phyloP scores from a whole-genome alignment of 2,113 vertebrate species.

The Todiramphus saurophagus region DNA sequence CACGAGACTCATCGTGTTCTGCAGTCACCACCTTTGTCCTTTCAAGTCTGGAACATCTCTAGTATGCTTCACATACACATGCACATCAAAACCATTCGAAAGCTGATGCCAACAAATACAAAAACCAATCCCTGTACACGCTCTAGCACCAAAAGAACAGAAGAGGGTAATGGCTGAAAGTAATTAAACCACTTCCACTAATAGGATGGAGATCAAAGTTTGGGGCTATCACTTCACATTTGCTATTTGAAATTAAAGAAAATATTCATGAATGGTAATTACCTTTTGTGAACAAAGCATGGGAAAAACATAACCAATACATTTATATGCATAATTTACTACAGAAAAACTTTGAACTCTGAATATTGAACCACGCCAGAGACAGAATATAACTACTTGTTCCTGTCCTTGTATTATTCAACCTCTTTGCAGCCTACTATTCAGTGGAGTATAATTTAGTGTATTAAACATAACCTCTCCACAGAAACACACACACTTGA shows the following conservation, averaged over 20 bases:
- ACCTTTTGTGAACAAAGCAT: constrained; percentile 37
- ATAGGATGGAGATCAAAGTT: constrained; percentile 49
- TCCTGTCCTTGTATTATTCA: background rate
- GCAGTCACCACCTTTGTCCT: background rate
- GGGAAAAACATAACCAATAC: constrained; percentile 12
- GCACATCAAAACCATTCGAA: constrained; percentile 3
- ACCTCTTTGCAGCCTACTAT: background rate
- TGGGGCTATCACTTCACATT: background rate
- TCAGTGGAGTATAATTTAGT: background rate
- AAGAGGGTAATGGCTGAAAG: background rate
- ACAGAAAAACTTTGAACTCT: constrained; percentile 35
- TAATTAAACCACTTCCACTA: constrained; percentile 2
- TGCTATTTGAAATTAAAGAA: background rate
- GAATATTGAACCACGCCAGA: constrained; percentile 22
- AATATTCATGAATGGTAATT: constrained; percentile 35
- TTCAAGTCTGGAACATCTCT: background rate
- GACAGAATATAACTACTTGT: background rate
- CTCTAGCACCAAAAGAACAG: background rate
- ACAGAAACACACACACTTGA: constrained; percentile 24
- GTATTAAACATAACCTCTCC: background rate
- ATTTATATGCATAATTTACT: constrained; percentile 40
- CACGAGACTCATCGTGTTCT: fast-evolving
- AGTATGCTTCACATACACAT: background rate
- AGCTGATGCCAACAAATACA: background rate
- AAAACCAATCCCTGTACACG: background rate